phyloP scores from a whole-genome alignment of 1,140 invertebrate species.

The Diachasmimorpha longicaudata region DNA sequence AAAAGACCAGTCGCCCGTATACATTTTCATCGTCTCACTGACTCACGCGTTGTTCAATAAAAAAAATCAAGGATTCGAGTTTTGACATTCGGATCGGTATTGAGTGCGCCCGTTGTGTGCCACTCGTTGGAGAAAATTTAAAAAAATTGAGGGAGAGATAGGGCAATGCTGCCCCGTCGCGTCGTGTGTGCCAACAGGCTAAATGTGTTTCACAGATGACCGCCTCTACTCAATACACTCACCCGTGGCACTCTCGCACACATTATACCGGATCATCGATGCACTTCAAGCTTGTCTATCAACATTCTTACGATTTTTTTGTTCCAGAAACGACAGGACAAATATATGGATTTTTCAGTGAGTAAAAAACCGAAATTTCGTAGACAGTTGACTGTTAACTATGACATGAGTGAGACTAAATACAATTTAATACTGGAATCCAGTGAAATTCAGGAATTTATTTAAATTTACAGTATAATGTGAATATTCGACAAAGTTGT shows the following conservation, averaged over 20 bases:
- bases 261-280: conserved; percentile 14
- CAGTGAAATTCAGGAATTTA: too few species aligned
- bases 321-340: too few species aligned
- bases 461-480: too few species aligned
- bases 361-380: too few species aligned
- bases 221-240: conserved; percentile 54
- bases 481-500: too few species aligned
- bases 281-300: conserved; percentile 21
- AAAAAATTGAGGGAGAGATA: background rate
- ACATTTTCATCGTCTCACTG: background rate
- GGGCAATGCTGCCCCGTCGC: conserved; percentile 44
- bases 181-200: conserved; percentile 61
- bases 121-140: background rate
- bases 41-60: background rate
- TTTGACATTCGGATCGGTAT: background rate
- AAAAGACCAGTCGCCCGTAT: conserved; percentile 24
- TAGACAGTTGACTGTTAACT: too few species aligned
- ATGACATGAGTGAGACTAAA: too few species aligned
- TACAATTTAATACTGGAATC: too few species aligned
- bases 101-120: background rate
- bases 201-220: conserved; percentile 63
- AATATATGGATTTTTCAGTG: too few species aligned
- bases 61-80: conserved; percentile 19
- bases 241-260: background rate
- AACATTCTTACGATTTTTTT: background rate